Percentiles rank a stretch among this genome's conserved stretches.
phyloP scores from a whole-genome alignment of 2,888 invertebrate genomes.

The Nomada ferruginata region DNA sequence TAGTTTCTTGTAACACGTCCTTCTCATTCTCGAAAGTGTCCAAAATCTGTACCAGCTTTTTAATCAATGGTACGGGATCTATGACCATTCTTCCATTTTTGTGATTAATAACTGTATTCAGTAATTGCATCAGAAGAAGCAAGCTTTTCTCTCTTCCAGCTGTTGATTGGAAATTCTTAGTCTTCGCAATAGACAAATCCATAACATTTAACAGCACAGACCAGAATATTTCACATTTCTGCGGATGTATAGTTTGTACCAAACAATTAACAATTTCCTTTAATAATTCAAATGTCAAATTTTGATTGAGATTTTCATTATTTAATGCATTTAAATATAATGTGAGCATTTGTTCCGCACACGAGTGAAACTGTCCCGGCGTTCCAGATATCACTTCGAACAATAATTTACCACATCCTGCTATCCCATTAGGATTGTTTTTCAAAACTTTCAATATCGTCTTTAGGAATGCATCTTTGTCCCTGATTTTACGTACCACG shows the following conservation, averaged over 20 bases:
- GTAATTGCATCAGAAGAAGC: slow-evolving; percentile 86
- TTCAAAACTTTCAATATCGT: slow-evolving; percentile 89
- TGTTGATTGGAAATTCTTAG: slow-evolving; percentile 48
- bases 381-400: slow-evolving; percentile 96
- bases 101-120: slow-evolving; percentile 87
- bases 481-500: slow-evolving; percentile 94
- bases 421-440: slow-evolving; percentile 88
- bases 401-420: slow-evolving; percentile 93
- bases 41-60: slow-evolving; percentile 83
- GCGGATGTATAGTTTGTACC: slow-evolving; percentile 87
- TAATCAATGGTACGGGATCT: slow-evolving; percentile 87
- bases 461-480: slow-evolving; percentile 90
- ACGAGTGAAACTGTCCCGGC: slow-evolving; percentile 93
- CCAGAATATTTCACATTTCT: slow-evolving; percentile 90
- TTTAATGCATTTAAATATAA: slow-evolving; percentile 88
- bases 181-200: slow-evolving; percentile 80
- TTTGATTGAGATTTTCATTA: slow-evolving; percentile 82
- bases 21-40: slow-evolving; percentile 66
- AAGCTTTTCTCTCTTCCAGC: slow-evolving; percentile 62
- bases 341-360: slow-evolving; percentile 89
- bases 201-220: slow-evolving; percentile 84
- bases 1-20: slow-evolving; percentile 67
- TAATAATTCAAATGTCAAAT: slow-evolving; percentile 88
- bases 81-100: slow-evolving; percentile 88
- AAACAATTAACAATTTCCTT: slow-evolving; percentile 88